These are phyloP conservation scores for Morus bassanus DNA, from an alignment of 2,797 vertebrate genomes.

Conservation along the genomic window DNA sequence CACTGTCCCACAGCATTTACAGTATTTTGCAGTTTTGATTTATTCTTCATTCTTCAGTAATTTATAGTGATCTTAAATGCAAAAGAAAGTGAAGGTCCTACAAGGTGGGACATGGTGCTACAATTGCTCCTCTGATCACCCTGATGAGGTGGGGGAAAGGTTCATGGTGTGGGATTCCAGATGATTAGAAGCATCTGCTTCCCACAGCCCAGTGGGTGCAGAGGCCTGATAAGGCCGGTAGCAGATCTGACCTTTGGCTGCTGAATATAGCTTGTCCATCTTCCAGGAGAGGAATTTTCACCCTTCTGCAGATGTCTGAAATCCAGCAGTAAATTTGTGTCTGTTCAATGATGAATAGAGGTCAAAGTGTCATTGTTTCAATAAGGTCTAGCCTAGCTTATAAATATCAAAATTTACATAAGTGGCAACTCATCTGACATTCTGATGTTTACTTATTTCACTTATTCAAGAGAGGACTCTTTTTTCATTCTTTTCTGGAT, in stretches of 20 bases:
- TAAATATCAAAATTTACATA: constrained; percentile 58
- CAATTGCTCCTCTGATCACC: background rate
- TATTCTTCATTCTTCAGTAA: background rate
- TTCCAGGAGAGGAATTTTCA: background rate
- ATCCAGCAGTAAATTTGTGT: constrained; percentile 6
- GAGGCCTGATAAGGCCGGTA: background rate
- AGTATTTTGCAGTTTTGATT: background rate
- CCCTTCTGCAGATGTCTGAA: background rate
- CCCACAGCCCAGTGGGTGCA: background rate
- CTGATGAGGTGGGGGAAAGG: background rate
- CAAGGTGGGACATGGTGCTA: background rate
- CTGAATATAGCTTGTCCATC: background rate
- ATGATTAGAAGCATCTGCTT: background rate
- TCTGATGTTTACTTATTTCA: background rate
- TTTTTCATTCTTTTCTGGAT: background rate
- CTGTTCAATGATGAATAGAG: background rate
- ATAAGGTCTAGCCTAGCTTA: background rate
- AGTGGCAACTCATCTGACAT: background rate
- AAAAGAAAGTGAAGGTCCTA: background rate
- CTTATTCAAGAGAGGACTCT: background rate
- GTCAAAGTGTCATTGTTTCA: constrained; percentile 17
- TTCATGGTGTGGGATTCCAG: background rate
- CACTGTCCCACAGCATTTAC: background rate
- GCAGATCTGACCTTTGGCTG: background rate
- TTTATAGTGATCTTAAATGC: background rate